Evolutionary conservation across 2,797 vertebrate species (phyloP), one percentile per base, ranked within the genome.

Genomic region (Lates japonicus): DNA sequence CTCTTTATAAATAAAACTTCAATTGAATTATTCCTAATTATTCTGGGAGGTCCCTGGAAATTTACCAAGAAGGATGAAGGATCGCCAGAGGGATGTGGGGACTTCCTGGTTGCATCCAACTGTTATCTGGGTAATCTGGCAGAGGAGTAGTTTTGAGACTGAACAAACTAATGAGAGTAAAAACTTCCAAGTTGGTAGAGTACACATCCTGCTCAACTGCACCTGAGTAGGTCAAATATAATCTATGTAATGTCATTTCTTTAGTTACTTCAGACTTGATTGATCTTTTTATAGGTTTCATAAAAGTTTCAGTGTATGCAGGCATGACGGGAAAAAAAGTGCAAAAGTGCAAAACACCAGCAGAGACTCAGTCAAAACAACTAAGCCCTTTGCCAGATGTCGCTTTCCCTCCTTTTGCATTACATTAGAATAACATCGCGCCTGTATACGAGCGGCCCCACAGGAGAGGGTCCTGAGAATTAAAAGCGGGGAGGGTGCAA

Each of bases 391-490:
- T 37, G 72, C 80, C 85, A 80, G 82, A 76, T 81, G 85, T 75
- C 77, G 49, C 33, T 52, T 61, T 64, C 22, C 65, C 33, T 29
- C 52, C 29, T 75, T 80, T 80, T 46, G 70, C 78, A 31, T 75
- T 41, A 22, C 48, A 66, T 63, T 73, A 60, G 51, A 70, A 60
- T 25, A 76, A 79, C 75, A 74, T 29, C 39, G 41, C 52, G 76
- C 49, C 74, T 35, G 67, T 62, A 49, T 62, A n/a, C n/a, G 75
- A 79, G 65, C 49, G 54, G 81, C 74, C 84, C 77, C 85, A 16
- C 62, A 39, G 75, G 83, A 81, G 72, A 44, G 57, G 72, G 81
- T 54, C 51, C 72, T 70, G 81, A 83, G 85, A 80, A 73, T 70
- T 51, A 77, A 29, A 29, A 29, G 66, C 17, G 37, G 46, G 82